Conservation (phyloP, 2,888 invertebrate genomes). For the Chrysodeixis includens region DNA sequence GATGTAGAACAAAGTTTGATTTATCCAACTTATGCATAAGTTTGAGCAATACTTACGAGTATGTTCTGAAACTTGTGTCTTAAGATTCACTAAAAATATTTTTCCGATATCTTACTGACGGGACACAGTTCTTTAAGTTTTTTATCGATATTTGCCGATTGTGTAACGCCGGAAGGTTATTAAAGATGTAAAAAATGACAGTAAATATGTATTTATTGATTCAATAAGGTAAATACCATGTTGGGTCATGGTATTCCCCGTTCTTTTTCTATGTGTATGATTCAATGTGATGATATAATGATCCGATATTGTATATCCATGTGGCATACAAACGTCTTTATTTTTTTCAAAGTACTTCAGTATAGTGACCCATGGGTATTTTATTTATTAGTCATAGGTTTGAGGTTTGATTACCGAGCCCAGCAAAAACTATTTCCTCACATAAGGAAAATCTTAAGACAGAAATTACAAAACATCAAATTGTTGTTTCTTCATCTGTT, state of each 20-base stretch:
- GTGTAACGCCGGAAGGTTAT: not conserved
- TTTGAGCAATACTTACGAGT: conserved; percentile 22
- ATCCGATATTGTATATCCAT: not conserved
- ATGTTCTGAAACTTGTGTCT: conserved; percentile 16
- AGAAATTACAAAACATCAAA: not conserved
- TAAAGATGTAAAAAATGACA: not conserved
- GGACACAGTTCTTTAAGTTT: not conserved
- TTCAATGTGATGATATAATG: not conserved
- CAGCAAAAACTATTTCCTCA: not conserved
- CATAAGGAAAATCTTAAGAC: not conserved
- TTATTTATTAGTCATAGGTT: not conserved
- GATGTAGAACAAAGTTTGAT: conserved; percentile 23
- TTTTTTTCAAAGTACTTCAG: not conserved
- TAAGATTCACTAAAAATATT: conserved; percentile 8
- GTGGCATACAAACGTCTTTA: not conserved
- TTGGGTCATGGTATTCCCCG: not conserved
- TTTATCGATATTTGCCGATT: not conserved
- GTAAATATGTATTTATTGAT: not conserved
- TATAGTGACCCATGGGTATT: not conserved
- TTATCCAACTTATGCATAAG: conserved; percentile 36
- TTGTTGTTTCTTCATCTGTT: not conserved
- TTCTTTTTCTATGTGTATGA: not conserved
- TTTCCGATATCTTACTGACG: not conserved
- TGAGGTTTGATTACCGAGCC: not conserved
- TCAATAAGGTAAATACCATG: not conserved